Evolutionary conservation across 2,888 invertebrate species (phyloP).

Genomic region (Mythimna pallens): DNA sequence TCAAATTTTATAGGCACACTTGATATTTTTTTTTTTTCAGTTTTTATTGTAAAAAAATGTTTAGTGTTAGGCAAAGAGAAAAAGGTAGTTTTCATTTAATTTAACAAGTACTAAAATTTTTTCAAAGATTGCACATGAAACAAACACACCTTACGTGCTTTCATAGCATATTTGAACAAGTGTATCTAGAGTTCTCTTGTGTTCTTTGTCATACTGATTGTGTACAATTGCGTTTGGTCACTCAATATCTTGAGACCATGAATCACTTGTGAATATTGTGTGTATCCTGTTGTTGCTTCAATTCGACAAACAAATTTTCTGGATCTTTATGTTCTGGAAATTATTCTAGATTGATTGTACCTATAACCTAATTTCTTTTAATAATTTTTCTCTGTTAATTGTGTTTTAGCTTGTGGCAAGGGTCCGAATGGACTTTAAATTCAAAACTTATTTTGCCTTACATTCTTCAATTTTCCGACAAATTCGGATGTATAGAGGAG

Average conservation of each 20-base stretch:
- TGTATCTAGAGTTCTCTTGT: constrained; percentile 68
- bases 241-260: constrained; percentile 65
- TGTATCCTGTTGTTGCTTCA: constrained; percentile 63
- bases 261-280: constrained; percentile 69
- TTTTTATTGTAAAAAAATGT: too few species aligned
- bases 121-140: constrained; percentile 48
- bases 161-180: constrained; percentile 74
- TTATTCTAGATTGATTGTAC: constrained; percentile 16
- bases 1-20: too few species aligned
- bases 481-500: neutral
- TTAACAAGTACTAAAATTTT: constrained; percentile 15
- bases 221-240: constrained; percentile 69
- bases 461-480: neutral
- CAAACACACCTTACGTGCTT: constrained; percentile 53
- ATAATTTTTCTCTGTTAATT: neutral
- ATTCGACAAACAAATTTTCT: constrained; percentile 26
- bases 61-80: too few species aligned
- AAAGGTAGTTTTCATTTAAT: neutral
- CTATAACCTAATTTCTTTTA: neutral
- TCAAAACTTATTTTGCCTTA: neutral
- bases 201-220: constrained; percentile 67
- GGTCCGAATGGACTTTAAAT: constrained; percentile 1
- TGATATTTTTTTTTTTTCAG: too few species aligned
- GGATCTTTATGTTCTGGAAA: neutral
- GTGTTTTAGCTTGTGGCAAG: neutral